Conservation (phyloP, 2,888 invertebrate genomes). For the Andrena marginata region DNA sequence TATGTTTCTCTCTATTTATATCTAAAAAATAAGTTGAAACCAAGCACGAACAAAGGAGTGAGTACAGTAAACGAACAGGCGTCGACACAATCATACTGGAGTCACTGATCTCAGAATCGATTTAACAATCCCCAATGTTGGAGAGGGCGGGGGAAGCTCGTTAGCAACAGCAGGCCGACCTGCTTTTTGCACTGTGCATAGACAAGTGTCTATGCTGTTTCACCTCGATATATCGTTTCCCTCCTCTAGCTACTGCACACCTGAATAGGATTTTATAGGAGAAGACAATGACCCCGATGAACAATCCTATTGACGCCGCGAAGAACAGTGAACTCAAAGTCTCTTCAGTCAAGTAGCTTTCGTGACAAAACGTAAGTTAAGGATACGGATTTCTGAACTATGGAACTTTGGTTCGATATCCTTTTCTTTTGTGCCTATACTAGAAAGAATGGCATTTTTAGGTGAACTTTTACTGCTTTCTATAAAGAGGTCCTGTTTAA, state of each 20-base stretch:
- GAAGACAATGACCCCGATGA: conserved; percentile 25
- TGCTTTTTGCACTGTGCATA: conserved; percentile 32
- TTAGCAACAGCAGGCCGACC: conserved; percentile 30
- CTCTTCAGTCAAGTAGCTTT: neutral
- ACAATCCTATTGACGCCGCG: conserved; percentile 19
- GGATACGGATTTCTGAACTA: too few relatives aligned
- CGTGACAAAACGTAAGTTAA: neutral
- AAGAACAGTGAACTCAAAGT: neutral
- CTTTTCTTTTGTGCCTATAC: too few relatives aligned
- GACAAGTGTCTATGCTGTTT: conserved; percentile 6
- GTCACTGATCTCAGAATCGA: conserved; percentile 20
- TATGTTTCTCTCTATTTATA: neutral
- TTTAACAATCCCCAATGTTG: conserved; percentile 24
- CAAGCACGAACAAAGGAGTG: too few relatives aligned
- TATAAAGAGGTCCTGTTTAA: too few relatives aligned
- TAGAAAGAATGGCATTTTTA: too few relatives aligned
- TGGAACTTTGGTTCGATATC: too few relatives aligned
- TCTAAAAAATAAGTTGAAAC: neutral
- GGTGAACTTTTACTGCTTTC: too few relatives aligned
- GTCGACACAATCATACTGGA: neutral
- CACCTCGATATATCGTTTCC: conserved; percentile 18
- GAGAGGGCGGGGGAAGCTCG: neutral
- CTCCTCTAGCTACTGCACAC: neutral
- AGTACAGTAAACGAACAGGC: neutral
- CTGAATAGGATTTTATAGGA: conserved; percentile 30